Conservation (phyloP, 37 sponge, comb jelly and placozoan genomes). For the Bolinopsis microptera region DNA sequence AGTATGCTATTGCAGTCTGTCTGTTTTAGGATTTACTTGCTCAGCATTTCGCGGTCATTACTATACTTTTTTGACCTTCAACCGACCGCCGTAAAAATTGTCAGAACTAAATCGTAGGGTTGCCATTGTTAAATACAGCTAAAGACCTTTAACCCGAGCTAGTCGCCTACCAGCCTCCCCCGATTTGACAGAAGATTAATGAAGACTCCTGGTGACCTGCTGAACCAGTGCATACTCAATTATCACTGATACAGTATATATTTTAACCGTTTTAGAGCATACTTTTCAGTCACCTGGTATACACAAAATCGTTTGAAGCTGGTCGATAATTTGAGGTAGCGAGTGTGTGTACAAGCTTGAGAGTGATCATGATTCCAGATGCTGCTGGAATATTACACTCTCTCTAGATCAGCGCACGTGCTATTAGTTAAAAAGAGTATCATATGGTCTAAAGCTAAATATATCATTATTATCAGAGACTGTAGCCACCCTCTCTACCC, state of each 20-base stretch:
- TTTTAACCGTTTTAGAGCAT: neutral
- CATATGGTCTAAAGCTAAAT: neutral
- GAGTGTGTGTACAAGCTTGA: neutral
- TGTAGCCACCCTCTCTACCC: neutral
- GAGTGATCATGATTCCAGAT: neutral
- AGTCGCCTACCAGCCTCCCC: neutral
- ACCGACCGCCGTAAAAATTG: neutral
- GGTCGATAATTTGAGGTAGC: neutral
- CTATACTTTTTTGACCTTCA: neutral
- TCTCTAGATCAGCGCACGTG: neutral
- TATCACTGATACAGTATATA: neutral
- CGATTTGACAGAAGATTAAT: neutral
- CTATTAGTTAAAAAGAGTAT: neutral
- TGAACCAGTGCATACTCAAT: neutral
- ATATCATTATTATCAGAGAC: neutral
- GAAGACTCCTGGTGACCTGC: neutral
- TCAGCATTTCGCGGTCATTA: no score
- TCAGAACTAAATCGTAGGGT: neutral
- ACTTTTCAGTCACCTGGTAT: neutral
- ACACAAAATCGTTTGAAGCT: neutral
- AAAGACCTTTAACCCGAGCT: neutral
- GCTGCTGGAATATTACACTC: neutral
- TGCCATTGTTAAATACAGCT: neutral
- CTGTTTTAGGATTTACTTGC: no score
- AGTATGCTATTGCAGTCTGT: no score